Evolutionary conservation across 2,113 vertebrate genomes (phyloP), one percentile per base, ranked within the genome.

Genomic region (Melanocharis versteri): DNA sequence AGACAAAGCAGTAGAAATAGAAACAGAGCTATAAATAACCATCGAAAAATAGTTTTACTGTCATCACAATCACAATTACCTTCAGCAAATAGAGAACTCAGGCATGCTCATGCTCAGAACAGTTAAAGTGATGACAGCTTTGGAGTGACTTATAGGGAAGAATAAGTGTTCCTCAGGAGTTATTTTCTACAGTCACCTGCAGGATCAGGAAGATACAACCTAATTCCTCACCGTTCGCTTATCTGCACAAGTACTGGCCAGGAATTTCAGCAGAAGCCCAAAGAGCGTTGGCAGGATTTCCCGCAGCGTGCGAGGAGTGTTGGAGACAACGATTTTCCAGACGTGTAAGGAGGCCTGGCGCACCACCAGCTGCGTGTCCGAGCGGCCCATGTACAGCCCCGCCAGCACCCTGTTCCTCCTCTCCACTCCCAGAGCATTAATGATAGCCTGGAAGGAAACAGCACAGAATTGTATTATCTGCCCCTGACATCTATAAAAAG

Each of bases 301-400:
- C 4, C 99, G 97, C 22, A 99, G 98, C 0, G 99, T 99, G 85
- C 99, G 99, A 42, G 99, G 99, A 1, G 99, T 99, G 96, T 99
- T 99, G 27, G 99, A 98, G 68, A 99, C 99, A 7, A 99, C 99
- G 0, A 99, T 99, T 98, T 99, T 99, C 99, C 99, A 99, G 77
- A 99, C 99, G 0, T 99, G 99, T 35, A 99, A 95, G 15, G 99
- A 99, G 15, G 99, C 99, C 93, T 99, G 99, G 21, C 99, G 98
- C 40, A 99, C 99, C 15, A 99, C 99, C 93, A 99, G 98, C 98
- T 99, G 99, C 2, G 99, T 99, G 96, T 99, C 99, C 0, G 99
- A 99, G 45, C 99, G 99, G 76, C 99, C 99, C 99, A 99, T 99
- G 89, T 99, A 99, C 86, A 99, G 98, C 27, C 99, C 99, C 2